These are phyloP conservation scores for Metacarcinus magister DNA, from an alignment of 2,888 invertebrate species.

Conservation along the genomic window DNA sequence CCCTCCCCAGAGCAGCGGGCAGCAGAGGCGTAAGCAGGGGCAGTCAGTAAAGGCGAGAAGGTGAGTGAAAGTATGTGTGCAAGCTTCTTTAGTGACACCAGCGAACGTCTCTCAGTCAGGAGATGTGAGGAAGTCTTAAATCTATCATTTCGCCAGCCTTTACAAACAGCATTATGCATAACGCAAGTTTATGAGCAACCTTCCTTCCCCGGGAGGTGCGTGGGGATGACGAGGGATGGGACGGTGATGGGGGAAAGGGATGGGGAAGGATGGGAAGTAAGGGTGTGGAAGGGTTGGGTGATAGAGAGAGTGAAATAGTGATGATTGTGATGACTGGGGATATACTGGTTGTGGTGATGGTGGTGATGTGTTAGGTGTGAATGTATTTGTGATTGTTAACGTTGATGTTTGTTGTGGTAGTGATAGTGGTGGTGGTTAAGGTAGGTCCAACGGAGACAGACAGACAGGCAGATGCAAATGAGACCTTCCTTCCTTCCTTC, in stretches of 20 bases:
- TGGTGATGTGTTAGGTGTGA: not conserved
- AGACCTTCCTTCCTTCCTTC: too few relatives aligned
- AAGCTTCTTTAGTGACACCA: not conserved
- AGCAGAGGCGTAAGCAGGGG: not conserved
- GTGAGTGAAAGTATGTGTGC: not conserved
- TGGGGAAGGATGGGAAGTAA: not conserved
- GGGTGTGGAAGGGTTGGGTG: too few relatives aligned
- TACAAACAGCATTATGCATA: conserved; percentile 55
- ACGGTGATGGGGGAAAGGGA: not conserved
- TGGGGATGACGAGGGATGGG: not conserved
- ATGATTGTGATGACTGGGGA: too few relatives aligned
- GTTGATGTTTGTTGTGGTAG: too few relatives aligned
- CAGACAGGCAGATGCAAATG: too few relatives aligned
- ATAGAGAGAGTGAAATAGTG: too few relatives aligned
- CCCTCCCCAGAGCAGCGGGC: not conserved
- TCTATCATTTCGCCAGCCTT: conserved; percentile 38
- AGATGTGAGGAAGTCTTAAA: conserved; percentile 45
- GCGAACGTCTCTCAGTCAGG: not conserved
- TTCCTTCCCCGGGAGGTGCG: not conserved
- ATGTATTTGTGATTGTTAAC: not conserved
- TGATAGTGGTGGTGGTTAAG: not conserved
- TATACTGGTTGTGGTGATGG: not conserved
- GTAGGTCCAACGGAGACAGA: not conserved
- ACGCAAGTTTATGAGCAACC: not conserved
- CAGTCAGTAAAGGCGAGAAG: not conserved